phyloP scores from a whole-genome alignment of 1,140 invertebrate genomes.

The Bilobella aurantiaca region DNA sequence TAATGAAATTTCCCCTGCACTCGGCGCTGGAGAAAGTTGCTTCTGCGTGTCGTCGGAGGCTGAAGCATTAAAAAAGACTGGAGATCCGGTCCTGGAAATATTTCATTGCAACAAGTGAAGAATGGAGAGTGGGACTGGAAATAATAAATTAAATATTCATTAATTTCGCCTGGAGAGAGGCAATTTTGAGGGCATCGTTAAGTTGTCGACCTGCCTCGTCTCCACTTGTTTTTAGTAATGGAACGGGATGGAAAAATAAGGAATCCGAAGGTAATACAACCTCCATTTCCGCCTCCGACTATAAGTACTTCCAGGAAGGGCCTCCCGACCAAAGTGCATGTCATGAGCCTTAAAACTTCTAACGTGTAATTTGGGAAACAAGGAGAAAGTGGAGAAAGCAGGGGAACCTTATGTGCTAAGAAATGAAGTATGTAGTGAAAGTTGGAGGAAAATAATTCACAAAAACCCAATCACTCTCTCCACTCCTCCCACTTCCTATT shows the following conservation, averaged over 20 bases:
- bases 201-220: too few species aligned
- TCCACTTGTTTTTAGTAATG: too few species aligned
- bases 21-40: too few species aligned
- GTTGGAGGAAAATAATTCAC: background rate
- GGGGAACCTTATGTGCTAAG: background rate
- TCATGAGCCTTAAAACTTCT: too few species aligned
- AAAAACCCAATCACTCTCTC: background rate
- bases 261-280: too few species aligned
- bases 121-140: background rate
- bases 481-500: too few species aligned
- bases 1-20: too few species aligned
- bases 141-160: slow-evolving; percentile 5
- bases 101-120: slow-evolving; percentile 2
- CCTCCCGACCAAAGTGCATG: too few species aligned
- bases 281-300: too few species aligned
- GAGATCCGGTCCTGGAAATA: background rate
- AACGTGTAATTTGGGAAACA: slow-evolving; percentile 3
- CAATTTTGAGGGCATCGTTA: slow-evolving; percentile 5
- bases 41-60: too few species aligned
- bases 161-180: background rate
- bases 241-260: too few species aligned
- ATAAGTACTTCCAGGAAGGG: background rate
- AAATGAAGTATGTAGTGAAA: background rate
- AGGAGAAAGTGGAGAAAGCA: background rate
- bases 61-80: background rate